These are phyloP conservation scores for Ciconia stormi DNA, from an alignment of 2,113 vertebrate genomes.

Conservation along the genomic window DNA sequence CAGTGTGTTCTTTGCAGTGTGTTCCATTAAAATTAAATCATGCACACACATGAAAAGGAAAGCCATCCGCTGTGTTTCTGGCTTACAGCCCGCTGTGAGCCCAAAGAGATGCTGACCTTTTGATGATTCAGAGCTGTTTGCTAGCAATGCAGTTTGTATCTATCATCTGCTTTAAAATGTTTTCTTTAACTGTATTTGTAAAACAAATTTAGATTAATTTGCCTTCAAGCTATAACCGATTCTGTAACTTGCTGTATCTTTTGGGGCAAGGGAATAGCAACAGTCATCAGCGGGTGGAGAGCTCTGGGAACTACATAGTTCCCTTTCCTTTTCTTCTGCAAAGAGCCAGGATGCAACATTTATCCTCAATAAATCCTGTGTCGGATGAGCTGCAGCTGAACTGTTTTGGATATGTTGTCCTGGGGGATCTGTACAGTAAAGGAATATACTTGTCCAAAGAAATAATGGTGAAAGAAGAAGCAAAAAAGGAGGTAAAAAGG, in stretches of 20 bases:
- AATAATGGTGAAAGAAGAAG: not conserved
- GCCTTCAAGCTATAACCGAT: not conserved
- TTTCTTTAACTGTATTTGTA: constrained; percentile 43
- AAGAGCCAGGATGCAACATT: not conserved
- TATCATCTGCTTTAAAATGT: not conserved
- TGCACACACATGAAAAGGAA: not conserved
- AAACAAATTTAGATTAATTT: constrained; percentile 1
- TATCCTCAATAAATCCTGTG: not conserved
- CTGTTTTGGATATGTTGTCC: not conserved
- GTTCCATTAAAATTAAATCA: not conserved
- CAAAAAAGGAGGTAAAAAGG: not conserved
- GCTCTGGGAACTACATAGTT: not conserved
- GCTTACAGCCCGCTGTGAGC: not conserved
- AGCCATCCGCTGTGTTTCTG: not conserved
- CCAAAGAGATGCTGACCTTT: not conserved
- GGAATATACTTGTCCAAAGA: not conserved
- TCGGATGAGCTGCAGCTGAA: not conserved
- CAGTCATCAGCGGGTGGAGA: not conserved
- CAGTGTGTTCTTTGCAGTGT: not conserved
- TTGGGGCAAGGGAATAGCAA: not conserved
- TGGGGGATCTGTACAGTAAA: not conserved
- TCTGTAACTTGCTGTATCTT: not conserved
- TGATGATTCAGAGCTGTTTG: not conserved
- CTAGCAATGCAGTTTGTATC: not conserved
- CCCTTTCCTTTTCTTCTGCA: not conserved